These are phyloP conservation scores for Allolobophora icterica DNA, from an alignment of 2,888 invertebrate species.

Conservation along the genomic window DNA sequence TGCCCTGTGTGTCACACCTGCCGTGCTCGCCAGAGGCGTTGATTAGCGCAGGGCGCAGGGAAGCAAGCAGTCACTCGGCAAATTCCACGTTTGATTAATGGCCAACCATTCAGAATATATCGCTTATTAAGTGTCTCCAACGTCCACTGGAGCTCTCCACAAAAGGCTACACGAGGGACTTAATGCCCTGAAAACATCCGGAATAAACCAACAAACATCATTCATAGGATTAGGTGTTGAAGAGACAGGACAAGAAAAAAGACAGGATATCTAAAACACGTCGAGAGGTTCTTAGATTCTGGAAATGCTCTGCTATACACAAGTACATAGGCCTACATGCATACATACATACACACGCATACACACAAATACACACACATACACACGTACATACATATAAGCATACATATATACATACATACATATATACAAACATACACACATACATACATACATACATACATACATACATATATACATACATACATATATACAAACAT, in stretches of 20 bases:
- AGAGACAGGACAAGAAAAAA: neutral
- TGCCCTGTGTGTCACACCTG: neutral
- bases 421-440: too few relatives aligned
- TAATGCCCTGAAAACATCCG: neutral
- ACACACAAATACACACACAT: too few relatives aligned
- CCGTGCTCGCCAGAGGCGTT: neutral
- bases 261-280: neutral
- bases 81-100: constrained; percentile 24
- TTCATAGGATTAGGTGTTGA: neutral
- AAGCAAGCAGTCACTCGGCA: neutral
- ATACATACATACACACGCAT: too few relatives aligned
- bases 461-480: too few relatives aligned
- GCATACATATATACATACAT: too few relatives aligned
- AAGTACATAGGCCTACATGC: too few relatives aligned
- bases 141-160: neutral
- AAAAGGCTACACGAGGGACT: neutral
- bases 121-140: constrained; percentile 17
- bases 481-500: too few relatives aligned
- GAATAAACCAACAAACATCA: neutral
- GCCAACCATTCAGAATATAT: constrained; percentile 1
- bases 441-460: too few relatives aligned
- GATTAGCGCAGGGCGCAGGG: neutral
- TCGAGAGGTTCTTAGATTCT: neutral
- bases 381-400: too few relatives aligned
- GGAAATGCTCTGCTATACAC: neutral